These are phyloP conservation scores for Chunga burmeisteri DNA, from an alignment of 2,113 vertebrate genomes.

Conservation along the genomic window DNA sequence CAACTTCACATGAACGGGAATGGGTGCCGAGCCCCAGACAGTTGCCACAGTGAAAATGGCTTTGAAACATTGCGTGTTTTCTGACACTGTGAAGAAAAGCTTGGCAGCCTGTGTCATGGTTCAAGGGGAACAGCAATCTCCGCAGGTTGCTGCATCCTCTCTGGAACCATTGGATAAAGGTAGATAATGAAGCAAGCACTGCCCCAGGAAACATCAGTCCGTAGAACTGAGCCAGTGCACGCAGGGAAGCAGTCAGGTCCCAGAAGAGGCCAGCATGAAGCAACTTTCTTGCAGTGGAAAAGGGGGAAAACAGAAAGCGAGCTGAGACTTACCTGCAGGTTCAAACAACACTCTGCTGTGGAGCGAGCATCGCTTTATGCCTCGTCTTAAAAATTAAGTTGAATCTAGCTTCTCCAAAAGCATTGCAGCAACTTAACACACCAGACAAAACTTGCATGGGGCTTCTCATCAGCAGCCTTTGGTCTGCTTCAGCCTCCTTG, in stretches of 20 bases:
- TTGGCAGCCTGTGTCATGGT: accelerated
- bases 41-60: neutral
- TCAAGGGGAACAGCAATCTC: neutral
- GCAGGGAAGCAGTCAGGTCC: neutral
- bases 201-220: neutral
- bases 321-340: neutral
- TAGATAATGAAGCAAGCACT: neutral
- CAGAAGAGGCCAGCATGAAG: neutral
- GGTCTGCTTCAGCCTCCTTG: neutral
- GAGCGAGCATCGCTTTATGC: neutral
- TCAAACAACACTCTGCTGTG: neutral
- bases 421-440: neutral
- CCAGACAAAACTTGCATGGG: too few relatives aligned
- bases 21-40: neutral
- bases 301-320: neutral
- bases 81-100: neutral
- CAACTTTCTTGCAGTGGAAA: neutral
- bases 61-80: neutral
- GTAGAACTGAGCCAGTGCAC: neutral
- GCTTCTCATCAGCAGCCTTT: neutral
- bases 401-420: neutral
- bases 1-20: accelerated
- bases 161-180: neutral
- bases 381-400: neutral
- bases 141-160: neutral